These are phyloP conservation scores for Drosophila lini DNA, from an alignment of 1,140 invertebrate genomes.

Conservation along the genomic window DNA sequence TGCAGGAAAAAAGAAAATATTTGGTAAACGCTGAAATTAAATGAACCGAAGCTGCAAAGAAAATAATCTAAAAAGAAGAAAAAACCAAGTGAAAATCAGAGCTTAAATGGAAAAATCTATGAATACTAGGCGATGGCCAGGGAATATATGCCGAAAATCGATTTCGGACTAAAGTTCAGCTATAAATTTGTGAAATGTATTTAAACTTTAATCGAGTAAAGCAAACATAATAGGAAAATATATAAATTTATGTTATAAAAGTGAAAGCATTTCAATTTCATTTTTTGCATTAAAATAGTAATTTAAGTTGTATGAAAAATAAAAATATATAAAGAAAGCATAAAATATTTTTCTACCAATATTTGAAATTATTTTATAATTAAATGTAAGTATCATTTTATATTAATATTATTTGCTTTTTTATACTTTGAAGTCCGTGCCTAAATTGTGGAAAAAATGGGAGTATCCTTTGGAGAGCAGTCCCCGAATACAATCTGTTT, in stretches of 20 bases:
- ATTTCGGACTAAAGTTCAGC: neutral
- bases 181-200: neutral
- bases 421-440: neutral
- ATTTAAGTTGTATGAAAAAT: neutral
- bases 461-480: constrained; percentile 27
- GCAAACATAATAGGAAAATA: neutral
- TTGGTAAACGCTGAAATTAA: constrained; percentile 53
- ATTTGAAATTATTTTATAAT: neutral
- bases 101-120: constrained; percentile 12
- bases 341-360: too few relatives aligned
- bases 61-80: constrained; percentile 27
- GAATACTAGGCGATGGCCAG: constrained; percentile 21
- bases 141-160: neutral
- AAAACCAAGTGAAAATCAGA: constrained; percentile 16
- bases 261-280: neutral
- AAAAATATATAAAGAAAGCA: neutral
- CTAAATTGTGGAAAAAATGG: constrained; percentile 23
- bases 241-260: neutral
- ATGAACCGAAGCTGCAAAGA: constrained; percentile 59
- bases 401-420: neutral
- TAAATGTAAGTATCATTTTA: neutral
- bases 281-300: too few relatives aligned
- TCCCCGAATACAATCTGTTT: constrained; percentile 40
- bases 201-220: neutral
- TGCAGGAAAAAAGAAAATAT: constrained; percentile 35